Evolutionary conservation across 1,140 invertebrate species (phyloP), one percentile per base, ranked within the genome.

Genomic region (Gonatopus flavifemur): DNA sequence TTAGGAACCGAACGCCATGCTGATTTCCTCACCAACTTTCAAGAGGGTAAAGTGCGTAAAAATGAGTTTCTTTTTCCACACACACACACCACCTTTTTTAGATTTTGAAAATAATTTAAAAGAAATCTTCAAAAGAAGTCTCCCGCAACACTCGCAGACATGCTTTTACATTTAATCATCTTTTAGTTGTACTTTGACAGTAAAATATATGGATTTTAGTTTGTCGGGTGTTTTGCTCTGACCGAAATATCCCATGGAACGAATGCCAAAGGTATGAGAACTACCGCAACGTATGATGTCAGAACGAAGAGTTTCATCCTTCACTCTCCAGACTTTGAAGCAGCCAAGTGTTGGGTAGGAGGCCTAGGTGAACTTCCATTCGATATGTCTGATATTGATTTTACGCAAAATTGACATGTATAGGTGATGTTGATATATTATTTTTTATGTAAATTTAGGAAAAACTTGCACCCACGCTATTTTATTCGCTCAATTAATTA

Each of bases 181-280:
- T n/a, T n/a, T n/a, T n/a, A n/a, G n/a, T n/a, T n/a, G n/a, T n/a
- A n/a, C n/a, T n/a, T n/a, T n/a, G n/a, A n/a, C n/a, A n/a, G n/a
- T n/a, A n/a, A n/a, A n/a, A n/a, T n/a, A n/a, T n/a, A n/a, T n/a
- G n/a, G n/a, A n/a, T 56, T 51, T 22, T 58, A 87, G 83, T 82
- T 88, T 19, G 77, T 87, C 38, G 88, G 91, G 2, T 93, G 90
- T 68, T 88, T 97, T 74, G 89, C 91, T 2, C 72, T 98, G 40
- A 98, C 96, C 12, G 96, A 98, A 81, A 82, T 98, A 20, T 84
- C 89, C 31, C 95, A 98, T 80, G 96, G 96, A 1, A 94, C 91
- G 33, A 96, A 98, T 73, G 93, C 92, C 2, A 93, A 91, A 64
- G 86, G 86, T 30, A 90, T 98, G 82, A 83, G 89, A 56, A 98